Evolutionary conservation across 2,113 vertebrate species (phyloP).

Genomic region (Pluvianellus socialis): DNA sequence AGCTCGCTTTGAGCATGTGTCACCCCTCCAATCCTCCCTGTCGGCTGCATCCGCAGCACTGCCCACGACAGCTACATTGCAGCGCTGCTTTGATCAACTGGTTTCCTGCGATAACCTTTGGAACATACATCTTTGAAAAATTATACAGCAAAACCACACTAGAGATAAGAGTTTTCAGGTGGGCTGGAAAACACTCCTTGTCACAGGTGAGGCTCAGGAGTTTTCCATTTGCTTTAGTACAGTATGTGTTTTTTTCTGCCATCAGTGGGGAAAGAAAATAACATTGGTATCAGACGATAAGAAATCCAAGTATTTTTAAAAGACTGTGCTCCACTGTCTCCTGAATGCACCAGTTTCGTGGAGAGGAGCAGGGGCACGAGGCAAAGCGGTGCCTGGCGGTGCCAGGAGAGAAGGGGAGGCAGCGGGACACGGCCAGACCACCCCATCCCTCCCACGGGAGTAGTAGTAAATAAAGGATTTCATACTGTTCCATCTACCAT

Average conservation of each 20-base stretch:
- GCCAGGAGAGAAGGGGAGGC: neutral
- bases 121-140: neutral
- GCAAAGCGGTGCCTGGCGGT: neutral
- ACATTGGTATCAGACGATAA: neutral
- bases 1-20: neutral
- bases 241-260: neutral
- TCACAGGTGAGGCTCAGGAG: neutral
- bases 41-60: neutral
- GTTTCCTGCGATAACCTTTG: neutral
- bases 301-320: neutral
- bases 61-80: neutral
- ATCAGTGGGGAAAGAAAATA: neutral
- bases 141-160: neutral
- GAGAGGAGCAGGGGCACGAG: rapidly evolving
- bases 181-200: neutral
- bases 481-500: neutral
- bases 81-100: neutral
- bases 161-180: neutral
- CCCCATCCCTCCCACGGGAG: too few species aligned
- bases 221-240: neutral
- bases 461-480: neutral
- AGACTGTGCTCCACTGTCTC: neutral
- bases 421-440: rapidly evolving
- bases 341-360: rapidly evolving
- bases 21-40: neutral